These are phyloP conservation scores for Dasypus novemcinctus DNA, from an alignment of 2,113 vertebrate species.

Conservation along the genomic window DNA sequence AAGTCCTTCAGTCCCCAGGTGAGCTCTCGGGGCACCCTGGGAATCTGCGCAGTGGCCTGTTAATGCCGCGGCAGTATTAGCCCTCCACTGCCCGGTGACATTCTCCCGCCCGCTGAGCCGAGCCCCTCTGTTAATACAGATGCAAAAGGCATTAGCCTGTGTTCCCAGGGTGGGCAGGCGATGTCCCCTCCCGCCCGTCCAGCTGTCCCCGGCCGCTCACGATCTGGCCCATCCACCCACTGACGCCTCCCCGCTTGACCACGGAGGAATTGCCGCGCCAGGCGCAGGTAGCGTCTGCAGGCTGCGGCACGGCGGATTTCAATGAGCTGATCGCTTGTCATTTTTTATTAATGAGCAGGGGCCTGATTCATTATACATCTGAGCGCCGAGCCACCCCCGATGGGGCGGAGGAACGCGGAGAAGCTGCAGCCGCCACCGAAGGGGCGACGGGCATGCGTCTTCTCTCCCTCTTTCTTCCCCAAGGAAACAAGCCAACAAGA, in stretches of 20 bases:
- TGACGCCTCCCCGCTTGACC: conserved; percentile 80
- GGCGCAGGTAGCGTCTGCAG: conserved; percentile 76
- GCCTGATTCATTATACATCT: conserved; percentile 87
- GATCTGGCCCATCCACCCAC: conserved; percentile 70
- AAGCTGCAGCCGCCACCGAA: background rate
- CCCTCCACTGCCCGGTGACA: background rate
- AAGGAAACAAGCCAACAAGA: background rate
- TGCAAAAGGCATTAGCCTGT: conserved; percentile 71
- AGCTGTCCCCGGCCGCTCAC: conserved; percentile 61
- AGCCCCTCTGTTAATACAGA: conserved; percentile 69
- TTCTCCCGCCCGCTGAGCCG: conserved; percentile 62
- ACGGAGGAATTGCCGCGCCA: conserved; percentile 74
- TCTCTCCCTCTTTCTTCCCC: conserved; percentile 23
- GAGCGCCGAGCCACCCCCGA: conserved; percentile 76
- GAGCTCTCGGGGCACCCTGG: background rate
- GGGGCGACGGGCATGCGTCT: background rate
- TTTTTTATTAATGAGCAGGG: conserved; percentile 86
- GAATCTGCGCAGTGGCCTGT: background rate
- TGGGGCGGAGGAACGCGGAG: conserved; percentile 58
- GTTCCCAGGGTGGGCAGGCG: conserved; percentile 56
- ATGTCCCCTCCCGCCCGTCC: conserved; percentile 73
- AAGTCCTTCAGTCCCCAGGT: background rate
- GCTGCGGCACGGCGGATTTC: conserved; percentile 72
- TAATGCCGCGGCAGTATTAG: conserved; percentile 50
- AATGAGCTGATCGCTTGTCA: conserved; percentile 83